Evolutionary conservation across 2,797 vertebrate species (phyloP), one percentile per base, ranked within the genome.

Genomic region (Acanthurus tractus): DNA sequence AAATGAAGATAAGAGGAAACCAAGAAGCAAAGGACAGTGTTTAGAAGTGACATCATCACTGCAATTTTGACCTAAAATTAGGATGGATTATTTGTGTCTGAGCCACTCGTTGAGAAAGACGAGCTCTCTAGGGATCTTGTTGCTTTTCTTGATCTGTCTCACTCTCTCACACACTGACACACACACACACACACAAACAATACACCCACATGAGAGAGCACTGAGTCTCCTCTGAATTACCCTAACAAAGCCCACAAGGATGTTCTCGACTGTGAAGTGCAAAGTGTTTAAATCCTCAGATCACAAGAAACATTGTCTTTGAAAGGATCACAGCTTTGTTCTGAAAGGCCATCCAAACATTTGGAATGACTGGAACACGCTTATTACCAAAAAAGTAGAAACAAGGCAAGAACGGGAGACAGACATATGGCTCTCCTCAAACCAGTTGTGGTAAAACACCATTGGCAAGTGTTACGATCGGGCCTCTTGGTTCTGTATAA

Each of bases 41-140:
- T 82, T 78, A 65, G 25, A 63, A 74, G 74, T 74, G 25, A 83
- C 76, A 84, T 78, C 76, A 78, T 70, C 11, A 34, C 61, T 69
- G 71, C 78, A 34, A 69, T 74, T 72, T 79, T 68, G 74, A 69
- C 49, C 68, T 63, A 59, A 67, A 67, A 50, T 50, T 10, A 63
- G 9, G 61, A 78, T 62, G 29, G 20, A 63, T 36, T 14, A 74
- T 62, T 25, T 63, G 50, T 53, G 59, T 48, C 17, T 53, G 44
- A 12, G 44, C 69, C n/a, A 46, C 8, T 15, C 34, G 6, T n/a
- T 42, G 2, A n/a, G 65, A 53, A 70, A 52, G 70, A 85, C 42
- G 23, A 81, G 71, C 34, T 61, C 54, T 62, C 52, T 68, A 7
- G 71, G 49, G 63, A 65, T 76, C 42, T 34, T 42, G 20, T 63